Conservation (phyloP, 1,140 invertebrate species). For the Macrobrachium nipponense region DNA sequence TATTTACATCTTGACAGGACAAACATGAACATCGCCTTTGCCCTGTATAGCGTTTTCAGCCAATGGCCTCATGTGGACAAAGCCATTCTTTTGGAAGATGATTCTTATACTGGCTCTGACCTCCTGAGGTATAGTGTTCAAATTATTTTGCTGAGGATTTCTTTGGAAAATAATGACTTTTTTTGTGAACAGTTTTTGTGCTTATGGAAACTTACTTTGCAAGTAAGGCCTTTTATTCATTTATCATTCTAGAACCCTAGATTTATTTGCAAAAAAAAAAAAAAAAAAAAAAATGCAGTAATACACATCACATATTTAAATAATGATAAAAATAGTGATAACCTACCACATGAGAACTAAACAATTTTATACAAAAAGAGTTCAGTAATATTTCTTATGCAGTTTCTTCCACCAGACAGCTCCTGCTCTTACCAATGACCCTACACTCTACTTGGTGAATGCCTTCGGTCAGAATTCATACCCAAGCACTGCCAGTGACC, state of each 20-base stretch:
- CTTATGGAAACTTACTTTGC: too few relatives aligned
- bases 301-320: too few relatives aligned
- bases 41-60: conserved; percentile 7
- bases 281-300: too few relatives aligned
- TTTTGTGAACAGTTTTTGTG: not conserved
- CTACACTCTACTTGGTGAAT: conserved; percentile 18
- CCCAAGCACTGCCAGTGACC: conserved; percentile 39
- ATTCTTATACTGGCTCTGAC: conserved; percentile 42
- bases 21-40: conserved; percentile 44
- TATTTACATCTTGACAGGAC: conserved; percentile 4
- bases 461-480: conserved; percentile 54
- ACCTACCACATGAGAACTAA: too few relatives aligned
- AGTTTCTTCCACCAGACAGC: conserved; percentile 38
- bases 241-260: too few relatives aligned
- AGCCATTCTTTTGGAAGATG: conserved; percentile 48
- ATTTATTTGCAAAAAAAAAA: too few relatives aligned
- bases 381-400: not conserved
- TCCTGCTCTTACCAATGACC: not conserved
- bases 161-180: too few relatives aligned
- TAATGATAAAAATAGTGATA: too few relatives aligned
- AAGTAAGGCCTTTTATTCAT: too few relatives aligned
- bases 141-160: not conserved
- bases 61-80: conserved; percentile 38
- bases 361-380: too few relatives aligned
- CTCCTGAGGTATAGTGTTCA: conserved; percentile 22